phyloP scores from a whole-genome alignment of 2,797 vertebrate genomes.

The Phataginus tetradactyla region DNA sequence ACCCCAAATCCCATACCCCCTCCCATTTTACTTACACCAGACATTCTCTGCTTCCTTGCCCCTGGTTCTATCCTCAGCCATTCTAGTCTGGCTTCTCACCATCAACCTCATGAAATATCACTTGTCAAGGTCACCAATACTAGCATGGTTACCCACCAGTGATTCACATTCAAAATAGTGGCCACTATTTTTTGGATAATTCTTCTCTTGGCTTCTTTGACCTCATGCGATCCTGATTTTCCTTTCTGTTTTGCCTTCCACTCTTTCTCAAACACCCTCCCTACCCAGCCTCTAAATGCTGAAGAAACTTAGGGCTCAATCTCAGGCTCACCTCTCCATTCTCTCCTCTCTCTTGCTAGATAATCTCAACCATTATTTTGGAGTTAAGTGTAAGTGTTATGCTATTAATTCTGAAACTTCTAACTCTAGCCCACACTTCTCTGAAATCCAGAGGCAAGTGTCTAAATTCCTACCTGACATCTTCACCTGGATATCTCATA shows the following conservation, averaged over 20 bases:
- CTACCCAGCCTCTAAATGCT: background rate
- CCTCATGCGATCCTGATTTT: background rate
- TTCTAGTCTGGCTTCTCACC: background rate
- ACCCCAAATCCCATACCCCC: background rate
- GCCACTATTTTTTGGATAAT: background rate
- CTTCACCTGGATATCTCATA: background rate
- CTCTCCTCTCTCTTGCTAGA: background rate
- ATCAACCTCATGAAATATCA: background rate
- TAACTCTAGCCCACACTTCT: background rate
- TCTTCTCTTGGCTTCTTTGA: background rate
- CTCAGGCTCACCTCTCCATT: background rate
- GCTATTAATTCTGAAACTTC: background rate
- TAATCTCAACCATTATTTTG: background rate
- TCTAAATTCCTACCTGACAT: background rate
- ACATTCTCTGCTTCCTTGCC: background rate
- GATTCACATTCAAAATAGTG: background rate
- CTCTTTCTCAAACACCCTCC: background rate
- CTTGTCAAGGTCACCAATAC: background rate
- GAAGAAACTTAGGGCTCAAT: background rate
- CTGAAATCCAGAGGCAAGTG: background rate
- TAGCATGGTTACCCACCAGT: background rate
- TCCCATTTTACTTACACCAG: background rate
- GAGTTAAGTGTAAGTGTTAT: background rate
- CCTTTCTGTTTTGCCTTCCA: background rate
- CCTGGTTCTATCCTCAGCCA: background rate